Evolutionary conservation across 2,888 invertebrate species (phyloP), one percentile per base, ranked within the genome.

Genomic region (Disparrhopalites patrizii): DNA sequence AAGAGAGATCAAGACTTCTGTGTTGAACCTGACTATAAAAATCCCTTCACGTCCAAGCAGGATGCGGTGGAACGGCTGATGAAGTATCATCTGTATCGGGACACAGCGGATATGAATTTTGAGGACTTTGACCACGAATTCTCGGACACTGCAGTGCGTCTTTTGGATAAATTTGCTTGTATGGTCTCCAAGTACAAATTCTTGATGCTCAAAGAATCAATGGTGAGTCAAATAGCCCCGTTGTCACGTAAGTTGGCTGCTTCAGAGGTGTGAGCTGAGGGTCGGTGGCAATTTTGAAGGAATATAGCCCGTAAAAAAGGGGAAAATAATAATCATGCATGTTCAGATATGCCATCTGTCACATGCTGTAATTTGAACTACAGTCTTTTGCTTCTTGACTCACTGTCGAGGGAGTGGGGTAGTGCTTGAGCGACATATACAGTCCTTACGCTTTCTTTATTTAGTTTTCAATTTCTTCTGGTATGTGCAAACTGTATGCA

Each of bases 61-160:
- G 76, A 76, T 62, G 74, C 74, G 20, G 71, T 73, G 13, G 72
- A 73, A 57, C 63, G 74, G 58, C 65, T 76, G 13, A 68, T 70
- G 70, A 72, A 72, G 38, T 76, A 73, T 66, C 75, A 76, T 55
- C 69, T 76, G 54, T 70, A 68, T 18, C 64, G 72, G 43, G 76
- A 76, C 31, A 51, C 70, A 33, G 70, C 71, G 25, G 72, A 73
- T 28, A 71, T 73, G 70, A 66, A 70, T 52, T 74, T 75, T 64
- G 72, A 74, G 55, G 74, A 75, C 40, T 75, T 75, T 70, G 76
- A 76, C 65, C 56, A 67, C 2, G 73, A 73, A 50, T 73, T 76
- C 66, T 68, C 65, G 4, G 73, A 72, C 25, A 75, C 74, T 23
- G 70, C 75, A n/a, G 65, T 62, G 3, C 65, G 73, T 47, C 65